phyloP scores from a whole-genome alignment of 2,113 vertebrate genomes.

The Bos javanicus region DNA sequence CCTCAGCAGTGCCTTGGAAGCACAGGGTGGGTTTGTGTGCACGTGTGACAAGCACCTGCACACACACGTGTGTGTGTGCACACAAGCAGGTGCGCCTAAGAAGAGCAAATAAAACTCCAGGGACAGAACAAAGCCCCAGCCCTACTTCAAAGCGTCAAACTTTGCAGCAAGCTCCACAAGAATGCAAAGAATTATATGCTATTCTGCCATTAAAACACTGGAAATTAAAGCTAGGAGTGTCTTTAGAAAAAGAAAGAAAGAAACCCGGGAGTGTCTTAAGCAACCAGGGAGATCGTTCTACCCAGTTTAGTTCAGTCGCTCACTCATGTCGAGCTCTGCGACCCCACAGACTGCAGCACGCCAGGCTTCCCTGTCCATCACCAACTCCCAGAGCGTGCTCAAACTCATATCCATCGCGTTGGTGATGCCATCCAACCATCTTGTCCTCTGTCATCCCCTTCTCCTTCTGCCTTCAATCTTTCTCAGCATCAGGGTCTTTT shows the following conservation, averaged over 20 bases:
- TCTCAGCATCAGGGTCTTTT: not conserved
- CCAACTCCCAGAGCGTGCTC: not conserved
- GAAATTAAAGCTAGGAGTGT: not conserved
- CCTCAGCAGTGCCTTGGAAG: not conserved
- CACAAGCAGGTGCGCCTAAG: rapidly evolving
- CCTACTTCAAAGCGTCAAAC: not conserved
- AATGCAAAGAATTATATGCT: not conserved
- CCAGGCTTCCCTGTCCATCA: not conserved
- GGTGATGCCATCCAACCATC: not conserved
- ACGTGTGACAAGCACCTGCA: not conserved
- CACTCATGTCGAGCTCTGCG: not conserved
- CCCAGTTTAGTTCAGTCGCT: not conserved
- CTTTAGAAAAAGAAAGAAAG: not conserved
- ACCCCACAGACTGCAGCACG: not conserved
- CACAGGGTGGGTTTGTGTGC: not conserved
- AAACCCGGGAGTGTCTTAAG: not conserved
- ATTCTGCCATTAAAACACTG: not conserved
- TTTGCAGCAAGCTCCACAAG: not conserved
- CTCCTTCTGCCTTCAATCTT: not conserved
- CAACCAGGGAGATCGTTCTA: not conserved
- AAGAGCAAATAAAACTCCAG: not conserved
- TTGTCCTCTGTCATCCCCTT: not conserved
- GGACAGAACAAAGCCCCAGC: not conserved
- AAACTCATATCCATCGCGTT: not conserved
- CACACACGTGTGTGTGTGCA: rapidly evolving